These are phyloP conservation scores for Oreochromis aureus DNA, from an alignment of 2,113 vertebrate genomes.

Conservation along the genomic window DNA sequence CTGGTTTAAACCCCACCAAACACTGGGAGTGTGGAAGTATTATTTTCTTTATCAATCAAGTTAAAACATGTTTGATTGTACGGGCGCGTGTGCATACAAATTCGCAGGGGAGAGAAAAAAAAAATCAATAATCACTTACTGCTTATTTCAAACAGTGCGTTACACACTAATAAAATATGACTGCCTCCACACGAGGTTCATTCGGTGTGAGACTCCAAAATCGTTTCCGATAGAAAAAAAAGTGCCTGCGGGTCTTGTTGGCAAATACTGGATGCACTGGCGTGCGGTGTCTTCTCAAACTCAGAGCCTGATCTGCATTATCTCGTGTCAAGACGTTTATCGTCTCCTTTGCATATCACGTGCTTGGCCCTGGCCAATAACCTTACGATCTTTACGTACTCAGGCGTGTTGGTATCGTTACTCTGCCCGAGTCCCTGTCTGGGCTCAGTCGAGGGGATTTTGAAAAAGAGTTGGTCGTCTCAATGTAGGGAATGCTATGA, in stretches of 20 bases:
- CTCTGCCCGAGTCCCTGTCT: constrained; percentile 80
- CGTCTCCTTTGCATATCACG: constrained; percentile 95
- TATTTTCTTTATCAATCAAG: neutral
- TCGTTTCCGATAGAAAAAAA: neutral
- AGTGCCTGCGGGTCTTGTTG: neutral
- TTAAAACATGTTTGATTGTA: neutral
- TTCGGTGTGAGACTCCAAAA: neutral
- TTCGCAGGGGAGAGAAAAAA: neutral
- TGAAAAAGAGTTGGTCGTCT: constrained; percentile 93
- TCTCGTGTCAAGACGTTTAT: constrained; percentile 79
- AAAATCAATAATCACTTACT: neutral
- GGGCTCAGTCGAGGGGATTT: constrained; percentile 93
- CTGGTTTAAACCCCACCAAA: neutral
- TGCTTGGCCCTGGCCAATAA: constrained; percentile 84
- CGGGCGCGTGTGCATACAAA: neutral
- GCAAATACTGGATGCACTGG: neutral
- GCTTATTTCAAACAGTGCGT: neutral
- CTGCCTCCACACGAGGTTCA: neutral
- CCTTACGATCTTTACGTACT: constrained; percentile 76
- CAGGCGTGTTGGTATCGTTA: constrained; percentile 82
- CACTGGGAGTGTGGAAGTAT: neutral
- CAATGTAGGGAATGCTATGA: constrained; percentile 98
- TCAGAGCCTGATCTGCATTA: constrained; percentile 58
- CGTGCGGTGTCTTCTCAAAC: neutral
- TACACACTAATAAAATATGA: neutral